Evolutionary conservation across 2,113 vertebrate species (phyloP).

Genomic region (Nipponia nippon): DNA sequence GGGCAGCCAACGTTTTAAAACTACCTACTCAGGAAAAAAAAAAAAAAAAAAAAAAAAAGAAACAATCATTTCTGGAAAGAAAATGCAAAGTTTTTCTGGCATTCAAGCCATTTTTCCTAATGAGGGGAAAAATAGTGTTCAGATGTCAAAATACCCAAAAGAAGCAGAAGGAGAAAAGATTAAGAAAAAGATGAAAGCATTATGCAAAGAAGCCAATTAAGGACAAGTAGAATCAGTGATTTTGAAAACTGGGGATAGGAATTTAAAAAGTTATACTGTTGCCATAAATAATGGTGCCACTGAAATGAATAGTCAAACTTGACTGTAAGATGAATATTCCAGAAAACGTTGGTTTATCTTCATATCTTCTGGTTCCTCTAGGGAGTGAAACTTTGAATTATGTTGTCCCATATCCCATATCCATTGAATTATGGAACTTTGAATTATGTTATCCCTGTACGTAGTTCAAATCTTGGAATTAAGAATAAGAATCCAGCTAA

Average conservation of each 20-base stretch:
- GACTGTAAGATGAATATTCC: neutral
- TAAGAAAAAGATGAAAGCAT: neutral
- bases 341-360: neutral
- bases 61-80: constrained; percentile 10
- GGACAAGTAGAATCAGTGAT: neutral
- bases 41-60: neutral
- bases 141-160: neutral
- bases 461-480: neutral
- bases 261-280: neutral
- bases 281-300: neutral
- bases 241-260: neutral
- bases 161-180: neutral
- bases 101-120: neutral
- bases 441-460: neutral
- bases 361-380: neutral
- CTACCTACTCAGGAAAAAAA: neutral
- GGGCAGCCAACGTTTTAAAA: constrained; percentile 47
- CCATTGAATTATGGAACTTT: neutral
- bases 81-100: neutral
- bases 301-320: neutral
- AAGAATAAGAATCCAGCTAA: neutral
- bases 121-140: neutral
- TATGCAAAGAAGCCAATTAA: neutral
- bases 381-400: neutral
- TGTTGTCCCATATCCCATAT: neutral